A percentile compares a stretch with the other conserved stretches of the same genome.
Conservation (phyloP, 2,113 vertebrate species). For the human (Homo sapiens) region DNA sequence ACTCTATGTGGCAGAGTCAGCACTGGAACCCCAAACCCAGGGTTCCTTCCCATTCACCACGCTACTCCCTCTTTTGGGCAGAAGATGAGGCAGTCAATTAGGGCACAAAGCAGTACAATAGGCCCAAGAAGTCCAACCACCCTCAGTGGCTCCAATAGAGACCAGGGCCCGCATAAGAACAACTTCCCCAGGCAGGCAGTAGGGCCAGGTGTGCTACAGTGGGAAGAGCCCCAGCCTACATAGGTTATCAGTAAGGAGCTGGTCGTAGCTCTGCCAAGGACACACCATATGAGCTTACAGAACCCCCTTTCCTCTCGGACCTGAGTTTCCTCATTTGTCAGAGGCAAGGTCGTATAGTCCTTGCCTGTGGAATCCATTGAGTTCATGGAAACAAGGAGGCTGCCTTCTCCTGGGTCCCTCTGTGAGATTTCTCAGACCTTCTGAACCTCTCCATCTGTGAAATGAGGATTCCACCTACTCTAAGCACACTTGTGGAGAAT, state of each 20-base stretch:
- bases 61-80: not conserved
- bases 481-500: not conserved
- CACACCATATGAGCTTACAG: not conserved
- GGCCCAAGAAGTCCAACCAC: not conserved
- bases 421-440: not conserved
- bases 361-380: not conserved
- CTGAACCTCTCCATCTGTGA: not conserved
- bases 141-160: not conserved
- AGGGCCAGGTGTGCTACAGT: fast-evolving
- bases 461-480: not conserved
- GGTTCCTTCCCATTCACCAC: not conserved
- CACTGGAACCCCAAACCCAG: not conserved
- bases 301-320: not conserved
- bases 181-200: not conserved
- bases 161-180: not conserved
- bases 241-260: not conserved
- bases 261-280: not conserved
- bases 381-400: not conserved
- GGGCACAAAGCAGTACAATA: not conserved
- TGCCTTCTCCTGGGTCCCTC: not conserved
- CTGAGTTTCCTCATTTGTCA: not conserved
- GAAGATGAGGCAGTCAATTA: not conserved
- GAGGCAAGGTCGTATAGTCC: not conserved
- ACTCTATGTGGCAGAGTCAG: not conserved
- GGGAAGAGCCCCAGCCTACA: not conserved